These are phyloP conservation scores for Poliocrania exsul DNA, from an alignment of 2,797 vertebrate genomes.

Conservation along the genomic window DNA sequence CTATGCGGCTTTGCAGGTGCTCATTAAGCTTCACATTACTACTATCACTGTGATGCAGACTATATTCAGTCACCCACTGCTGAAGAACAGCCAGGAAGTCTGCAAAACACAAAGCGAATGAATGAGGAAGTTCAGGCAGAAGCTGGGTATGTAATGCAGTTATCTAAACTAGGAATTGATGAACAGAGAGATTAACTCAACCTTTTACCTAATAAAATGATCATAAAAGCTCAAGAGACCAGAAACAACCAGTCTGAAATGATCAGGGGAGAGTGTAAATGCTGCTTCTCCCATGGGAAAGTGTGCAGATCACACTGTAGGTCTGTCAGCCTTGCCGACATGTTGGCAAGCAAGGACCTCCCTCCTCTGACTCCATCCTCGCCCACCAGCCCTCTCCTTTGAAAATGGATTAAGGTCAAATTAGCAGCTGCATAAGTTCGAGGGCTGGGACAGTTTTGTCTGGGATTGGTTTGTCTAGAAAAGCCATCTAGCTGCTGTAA, in stretches of 20 bases:
- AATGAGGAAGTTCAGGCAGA: constrained; percentile 39
- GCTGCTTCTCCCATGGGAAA: background rate
- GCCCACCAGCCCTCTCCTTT: background rate
- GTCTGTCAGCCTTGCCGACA: background rate
- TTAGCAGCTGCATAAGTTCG: background rate
- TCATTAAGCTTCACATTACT: constrained; percentile 52
- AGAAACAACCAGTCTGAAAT: background rate
- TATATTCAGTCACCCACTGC: background rate
- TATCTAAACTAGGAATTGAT: constrained; percentile 15
- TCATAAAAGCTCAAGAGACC: background rate
- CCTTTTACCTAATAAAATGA: constrained; percentile 1
- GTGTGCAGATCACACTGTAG: background rate
- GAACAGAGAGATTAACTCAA: constrained; percentile 10
- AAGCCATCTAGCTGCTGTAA: background rate
- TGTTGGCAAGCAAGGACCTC: background rate
- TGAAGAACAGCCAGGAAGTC: constrained; percentile 50
- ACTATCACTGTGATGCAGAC: background rate
- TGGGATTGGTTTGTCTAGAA: constrained; percentile 25
- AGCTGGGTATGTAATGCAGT: background rate
- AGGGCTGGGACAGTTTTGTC: constrained; percentile 30
- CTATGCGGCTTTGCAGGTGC: constrained; percentile 23
- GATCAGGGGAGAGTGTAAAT: background rate
- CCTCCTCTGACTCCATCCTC: constrained; percentile 3
- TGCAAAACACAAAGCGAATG: background rate
- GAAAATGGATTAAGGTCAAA: constrained; percentile 30